A percentile compares a stretch with the other conserved stretches of the same genome.
phyloP scores from a whole-genome alignment of 2,113 vertebrate species.

The Carettochelys insculpta region DNA sequence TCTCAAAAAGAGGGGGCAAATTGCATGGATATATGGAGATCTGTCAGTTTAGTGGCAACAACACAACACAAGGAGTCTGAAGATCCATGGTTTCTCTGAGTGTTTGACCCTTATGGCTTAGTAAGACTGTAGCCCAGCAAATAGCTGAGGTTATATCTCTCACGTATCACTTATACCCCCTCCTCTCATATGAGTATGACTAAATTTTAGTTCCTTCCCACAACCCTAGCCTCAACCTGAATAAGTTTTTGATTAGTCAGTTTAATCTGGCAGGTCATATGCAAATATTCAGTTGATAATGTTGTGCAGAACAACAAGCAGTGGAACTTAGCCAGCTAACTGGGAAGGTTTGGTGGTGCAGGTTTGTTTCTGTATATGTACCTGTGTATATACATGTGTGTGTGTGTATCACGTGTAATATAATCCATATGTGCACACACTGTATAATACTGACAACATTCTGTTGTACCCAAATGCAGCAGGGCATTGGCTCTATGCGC shows the following conservation, averaged over 20 bases:
- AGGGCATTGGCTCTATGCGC: slow-evolving; percentile 43
- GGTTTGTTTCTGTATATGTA: slow-evolving; percentile 29
- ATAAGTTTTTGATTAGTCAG: background rate
- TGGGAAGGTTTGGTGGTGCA: background rate
- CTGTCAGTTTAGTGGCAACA: background rate
- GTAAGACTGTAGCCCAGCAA: background rate
- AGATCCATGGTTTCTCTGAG: background rate
- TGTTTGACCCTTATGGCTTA: background rate
- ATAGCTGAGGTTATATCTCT: background rate
- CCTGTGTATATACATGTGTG: slow-evolving; percentile 62
- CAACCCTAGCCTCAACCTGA: background rate
- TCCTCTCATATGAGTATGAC: background rate
- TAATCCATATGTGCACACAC: slow-evolving; percentile 14
- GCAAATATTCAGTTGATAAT: background rate
- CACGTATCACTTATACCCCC: background rate
- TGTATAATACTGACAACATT: background rate
- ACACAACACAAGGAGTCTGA: background rate
- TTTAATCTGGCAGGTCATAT: background rate
- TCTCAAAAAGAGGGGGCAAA: background rate
- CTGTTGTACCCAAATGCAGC: background rate
- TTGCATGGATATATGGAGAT: background rate
- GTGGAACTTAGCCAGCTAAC: background rate
- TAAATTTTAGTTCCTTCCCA: background rate
- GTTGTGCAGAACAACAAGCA: background rate
- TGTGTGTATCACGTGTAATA: slow-evolving; percentile 20